Percentiles rank a stretch among this genome's conserved stretches.
Evolutionary conservation across 2,888 invertebrate genomes (phyloP).

Genomic region (Cryptocephalus moraei): DNA sequence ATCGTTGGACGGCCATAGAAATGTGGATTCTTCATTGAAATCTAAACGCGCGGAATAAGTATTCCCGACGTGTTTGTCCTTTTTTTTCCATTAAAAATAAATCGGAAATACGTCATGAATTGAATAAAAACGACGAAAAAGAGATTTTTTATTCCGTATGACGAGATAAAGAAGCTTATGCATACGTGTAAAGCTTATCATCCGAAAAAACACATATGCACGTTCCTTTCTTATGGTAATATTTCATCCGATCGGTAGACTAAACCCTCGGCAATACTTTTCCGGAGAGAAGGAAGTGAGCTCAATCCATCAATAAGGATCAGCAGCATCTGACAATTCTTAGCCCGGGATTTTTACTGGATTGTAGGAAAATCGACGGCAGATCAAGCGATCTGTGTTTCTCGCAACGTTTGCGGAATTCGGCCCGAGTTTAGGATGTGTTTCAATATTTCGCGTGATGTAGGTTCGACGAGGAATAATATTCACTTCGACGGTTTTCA

Average conservation of each 20-base stretch:
- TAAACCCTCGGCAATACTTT: constrained; percentile 2
- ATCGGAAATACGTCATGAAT: too few relatives aligned
- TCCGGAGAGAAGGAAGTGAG: constrained; percentile 12
- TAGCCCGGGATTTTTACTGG: constrained; percentile 31
- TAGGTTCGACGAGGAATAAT: constrained; percentile 30
- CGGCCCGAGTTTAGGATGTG: constrained; percentile 14
- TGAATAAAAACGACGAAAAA: too few relatives aligned
- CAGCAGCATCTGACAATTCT: constrained; percentile 30
- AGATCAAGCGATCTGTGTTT: constrained; percentile 22
- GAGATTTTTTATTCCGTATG: too few relatives aligned
- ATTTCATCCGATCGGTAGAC: constrained; percentile 20
- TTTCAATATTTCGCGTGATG: constrained; percentile 21
- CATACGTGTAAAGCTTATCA: constrained; percentile 9
- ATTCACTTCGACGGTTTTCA: constrained; percentile 19
- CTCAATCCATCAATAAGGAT: constrained; percentile 35
- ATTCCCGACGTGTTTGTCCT: too few relatives aligned
- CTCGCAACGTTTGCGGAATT: constrained; percentile 3
- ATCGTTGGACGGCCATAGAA: too few relatives aligned
- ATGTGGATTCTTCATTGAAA: too few relatives aligned
- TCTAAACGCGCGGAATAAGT: too few relatives aligned
- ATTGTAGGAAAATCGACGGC: constrained; percentile 19
- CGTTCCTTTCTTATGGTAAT: constrained; percentile 25
- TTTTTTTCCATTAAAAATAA: too few relatives aligned
- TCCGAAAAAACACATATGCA: constrained; percentile 21
- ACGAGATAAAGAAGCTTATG: constrained; percentile 3